Conservation (phyloP, 2,113 vertebrate species). For the Indri indri region DNA sequence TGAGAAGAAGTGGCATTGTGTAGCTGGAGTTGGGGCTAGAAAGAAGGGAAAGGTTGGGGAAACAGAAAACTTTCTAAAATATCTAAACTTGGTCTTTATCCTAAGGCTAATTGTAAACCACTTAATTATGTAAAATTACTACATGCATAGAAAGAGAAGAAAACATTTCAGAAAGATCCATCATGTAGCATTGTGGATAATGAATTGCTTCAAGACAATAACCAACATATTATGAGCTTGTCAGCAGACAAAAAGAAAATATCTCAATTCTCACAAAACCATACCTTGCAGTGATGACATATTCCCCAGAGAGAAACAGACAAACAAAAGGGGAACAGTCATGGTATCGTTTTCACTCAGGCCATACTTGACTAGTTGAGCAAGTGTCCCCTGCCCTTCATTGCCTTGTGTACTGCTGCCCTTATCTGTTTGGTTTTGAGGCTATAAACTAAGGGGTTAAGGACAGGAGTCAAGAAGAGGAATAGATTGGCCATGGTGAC, state of each 20-base stretch:
- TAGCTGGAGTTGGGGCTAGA: not conserved
- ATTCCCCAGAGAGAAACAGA: not conserved
- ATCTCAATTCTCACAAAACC: not conserved
- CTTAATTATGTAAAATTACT: not conserved
- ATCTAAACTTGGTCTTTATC: not conserved
- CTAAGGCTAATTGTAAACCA: not conserved
- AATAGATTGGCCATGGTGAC: conserved; percentile 66
- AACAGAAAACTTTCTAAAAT: not conserved
- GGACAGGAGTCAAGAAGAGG: conserved; percentile 56
- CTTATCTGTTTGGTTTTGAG: conserved; percentile 60
- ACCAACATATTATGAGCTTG: not conserved
- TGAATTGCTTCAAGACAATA: not conserved
- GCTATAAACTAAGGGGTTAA: conserved; percentile 64
- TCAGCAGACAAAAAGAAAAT: not conserved
- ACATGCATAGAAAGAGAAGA: not conserved
- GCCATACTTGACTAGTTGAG: not conserved
- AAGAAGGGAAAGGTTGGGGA: not conserved
- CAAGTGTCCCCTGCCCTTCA: not conserved
- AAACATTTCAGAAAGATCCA: not conserved
- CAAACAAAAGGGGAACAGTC: not conserved
- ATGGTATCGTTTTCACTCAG: not conserved
- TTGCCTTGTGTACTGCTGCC: not conserved
- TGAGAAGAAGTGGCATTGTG: not conserved
- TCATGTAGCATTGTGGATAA: not conserved
- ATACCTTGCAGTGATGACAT: not conserved